Conservation (phyloP, 2,888 invertebrate genomes). For the Yponomeuta cagnagella region DNA sequence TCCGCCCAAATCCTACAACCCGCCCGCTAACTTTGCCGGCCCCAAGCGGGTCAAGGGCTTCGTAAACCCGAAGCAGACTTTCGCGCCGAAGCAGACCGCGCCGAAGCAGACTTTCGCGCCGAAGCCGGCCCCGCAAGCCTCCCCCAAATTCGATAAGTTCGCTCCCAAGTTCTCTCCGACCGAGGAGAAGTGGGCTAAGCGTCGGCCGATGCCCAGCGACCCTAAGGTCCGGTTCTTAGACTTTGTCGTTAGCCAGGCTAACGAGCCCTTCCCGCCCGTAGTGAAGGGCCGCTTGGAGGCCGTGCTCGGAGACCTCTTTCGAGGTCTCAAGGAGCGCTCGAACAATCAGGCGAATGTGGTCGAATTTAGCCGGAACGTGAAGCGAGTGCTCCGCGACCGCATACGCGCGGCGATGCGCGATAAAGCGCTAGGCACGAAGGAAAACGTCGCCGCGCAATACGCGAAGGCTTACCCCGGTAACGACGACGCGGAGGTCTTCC, state of each 20-base stretch:
- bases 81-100: neutral
- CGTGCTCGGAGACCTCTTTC: constrained; percentile 14
- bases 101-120: neutral
- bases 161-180: neutral
- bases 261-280: constrained; percentile 23
- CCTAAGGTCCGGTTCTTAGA: neutral
- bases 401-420: constrained; percentile 44
- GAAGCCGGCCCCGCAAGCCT: neutral
- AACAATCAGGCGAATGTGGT: neutral
- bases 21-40: neutral
- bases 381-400: constrained; percentile 49
- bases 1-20: neutral
- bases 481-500: constrained; percentile 43
- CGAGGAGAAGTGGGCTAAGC: no score
- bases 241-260: neutral
- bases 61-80: neutral
- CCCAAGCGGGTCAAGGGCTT: neutral
- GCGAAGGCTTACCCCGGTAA: constrained; percentile 36
- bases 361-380: constrained; percentile 31
- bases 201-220: no score
- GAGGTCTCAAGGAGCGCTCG: constrained; percentile 14
- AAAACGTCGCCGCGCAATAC: constrained; percentile 37
- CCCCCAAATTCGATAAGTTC: neutral
- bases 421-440: constrained; percentile 34
- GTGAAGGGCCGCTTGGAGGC: constrained; percentile 44